Evolutionary conservation across 1,140 invertebrate genomes (phyloP).

Genomic region (Saccostrea cuccullata): DNA sequence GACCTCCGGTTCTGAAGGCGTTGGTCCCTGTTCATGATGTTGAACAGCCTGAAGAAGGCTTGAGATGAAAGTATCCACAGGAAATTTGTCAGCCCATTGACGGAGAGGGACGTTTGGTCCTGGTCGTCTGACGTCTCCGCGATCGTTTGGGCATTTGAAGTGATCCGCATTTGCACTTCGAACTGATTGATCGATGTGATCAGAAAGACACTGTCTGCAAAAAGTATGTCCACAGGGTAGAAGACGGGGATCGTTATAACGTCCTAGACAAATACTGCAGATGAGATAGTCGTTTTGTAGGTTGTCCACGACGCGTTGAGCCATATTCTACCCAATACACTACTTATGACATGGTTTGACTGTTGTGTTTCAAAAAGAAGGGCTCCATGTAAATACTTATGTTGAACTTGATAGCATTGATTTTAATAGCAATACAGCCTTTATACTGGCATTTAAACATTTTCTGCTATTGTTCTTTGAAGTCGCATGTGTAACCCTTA

Average conservation of each 20-base stretch:
- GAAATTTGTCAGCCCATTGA: conserved; percentile 56
- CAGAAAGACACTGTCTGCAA: conserved; percentile 89
- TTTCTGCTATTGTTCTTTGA: too few species aligned
- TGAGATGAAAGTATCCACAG: conserved; percentile 56
- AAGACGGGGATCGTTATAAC: conserved; percentile 90
- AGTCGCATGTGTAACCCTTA: too few species aligned
- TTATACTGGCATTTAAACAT: too few species aligned
- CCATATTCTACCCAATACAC: neutral
- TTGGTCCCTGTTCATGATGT: neutral
- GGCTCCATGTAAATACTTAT: too few species aligned
- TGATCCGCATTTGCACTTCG: conserved; percentile 49
- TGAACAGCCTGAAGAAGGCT: conserved; percentile 59
- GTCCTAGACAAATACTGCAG: conserved; percentile 88
- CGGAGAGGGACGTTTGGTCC: conserved; percentile 39
- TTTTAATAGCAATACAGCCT: too few species aligned
- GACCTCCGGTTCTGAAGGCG: neutral
- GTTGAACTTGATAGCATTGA: too few species aligned
- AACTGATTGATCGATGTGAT: conserved; percentile 55
- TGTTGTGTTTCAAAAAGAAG: too few species aligned
- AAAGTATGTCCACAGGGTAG: conserved; percentile 94
- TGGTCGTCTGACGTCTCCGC: conserved; percentile 48
- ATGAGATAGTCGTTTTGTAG: conserved; percentile 84
- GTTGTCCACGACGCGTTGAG: conserved; percentile 59
- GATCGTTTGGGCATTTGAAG: conserved; percentile 57
- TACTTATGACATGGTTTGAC: too few species aligned